Percentiles rank a stretch among this genome's conserved stretches.
These are phyloP conservation scores for Pyrrhia umbra DNA, from an alignment of 2,888 invertebrate species.

Conservation along the genomic window DNA sequence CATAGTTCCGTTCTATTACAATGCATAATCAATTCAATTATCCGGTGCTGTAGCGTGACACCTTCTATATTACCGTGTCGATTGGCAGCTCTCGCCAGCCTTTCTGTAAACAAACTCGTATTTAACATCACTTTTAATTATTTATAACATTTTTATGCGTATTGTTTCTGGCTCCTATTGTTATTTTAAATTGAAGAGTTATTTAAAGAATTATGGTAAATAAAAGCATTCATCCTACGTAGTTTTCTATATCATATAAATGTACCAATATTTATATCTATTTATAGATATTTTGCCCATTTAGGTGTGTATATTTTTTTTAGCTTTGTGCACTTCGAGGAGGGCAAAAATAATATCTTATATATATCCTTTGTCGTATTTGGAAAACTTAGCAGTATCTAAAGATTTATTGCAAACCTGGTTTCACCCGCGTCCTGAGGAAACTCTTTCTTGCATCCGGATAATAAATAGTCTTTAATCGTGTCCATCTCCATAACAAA, in stretches of 20 bases:
- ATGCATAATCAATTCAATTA: conserved; percentile 69
- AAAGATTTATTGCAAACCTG: too few relatives aligned
- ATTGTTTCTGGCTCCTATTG: neutral
- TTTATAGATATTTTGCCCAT: neutral
- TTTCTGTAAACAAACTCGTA: conserved; percentile 4
- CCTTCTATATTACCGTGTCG: conserved; percentile 35
- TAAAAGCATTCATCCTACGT: neutral
- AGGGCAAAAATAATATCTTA: too few relatives aligned
- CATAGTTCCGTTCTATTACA: conserved; percentile 65
- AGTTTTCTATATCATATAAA: too few relatives aligned
- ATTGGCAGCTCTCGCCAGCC: conserved; percentile 9
- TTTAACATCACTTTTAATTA: conserved; percentile 21
- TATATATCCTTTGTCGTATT: too few relatives aligned
- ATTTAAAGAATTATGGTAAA: neutral
- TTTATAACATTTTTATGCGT: neutral
- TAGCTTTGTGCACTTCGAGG: too few relatives aligned
- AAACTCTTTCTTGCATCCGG: too few relatives aligned
- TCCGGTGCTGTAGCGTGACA: conserved; percentile 61
- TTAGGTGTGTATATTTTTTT: too few relatives aligned
- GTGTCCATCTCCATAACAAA: too few relatives aligned
- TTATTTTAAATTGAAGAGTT: neutral
- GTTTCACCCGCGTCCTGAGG: too few relatives aligned
- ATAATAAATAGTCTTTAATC: too few relatives aligned
- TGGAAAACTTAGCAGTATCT: too few relatives aligned
- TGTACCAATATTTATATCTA: neutral